phyloP scores from a whole-genome alignment of 2,888 invertebrate genomes.

The Trichopoda pennipes region DNA sequence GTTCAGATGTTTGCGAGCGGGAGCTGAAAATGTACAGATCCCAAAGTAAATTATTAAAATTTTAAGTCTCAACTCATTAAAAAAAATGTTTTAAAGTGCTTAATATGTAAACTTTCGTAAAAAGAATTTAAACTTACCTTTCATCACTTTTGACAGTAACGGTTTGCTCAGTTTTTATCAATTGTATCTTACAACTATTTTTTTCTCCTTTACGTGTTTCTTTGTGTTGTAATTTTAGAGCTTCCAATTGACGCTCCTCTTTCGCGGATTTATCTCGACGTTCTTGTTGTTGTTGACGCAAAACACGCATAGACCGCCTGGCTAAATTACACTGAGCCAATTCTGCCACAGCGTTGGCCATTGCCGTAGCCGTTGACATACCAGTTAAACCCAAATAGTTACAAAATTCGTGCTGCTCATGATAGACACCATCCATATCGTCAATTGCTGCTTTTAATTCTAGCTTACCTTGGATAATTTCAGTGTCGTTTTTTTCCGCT shows the following conservation, averaged over 20 bases:
- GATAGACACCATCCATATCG: conserved; percentile 66
- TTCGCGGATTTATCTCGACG: conserved; percentile 60
- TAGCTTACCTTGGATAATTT: not conserved
- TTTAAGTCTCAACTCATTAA: too few species aligned
- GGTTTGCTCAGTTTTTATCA: conserved; percentile 5
- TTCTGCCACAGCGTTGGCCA: conserved; percentile 76
- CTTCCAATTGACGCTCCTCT: conserved; percentile 36
- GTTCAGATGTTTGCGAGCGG: conserved; percentile 41
- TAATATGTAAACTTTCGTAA: not conserved
- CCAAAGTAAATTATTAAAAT: not conserved
- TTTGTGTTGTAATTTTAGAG: conserved; percentile 50
- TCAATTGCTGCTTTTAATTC: conserved; percentile 16
- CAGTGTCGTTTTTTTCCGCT: not conserved
- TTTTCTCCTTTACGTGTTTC: conserved; percentile 42
- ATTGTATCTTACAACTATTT: not conserved
- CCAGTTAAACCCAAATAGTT: conserved; percentile 79
- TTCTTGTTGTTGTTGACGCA: conserved; percentile 75
- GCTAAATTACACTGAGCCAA: conserved; percentile 75
- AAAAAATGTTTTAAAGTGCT: too few species aligned
- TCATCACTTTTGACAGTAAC: conserved; percentile 26
- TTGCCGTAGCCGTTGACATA: conserved; percentile 78
- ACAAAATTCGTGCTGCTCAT: conserved; percentile 80
- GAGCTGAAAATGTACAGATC: conserved; percentile 31
- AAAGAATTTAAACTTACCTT: conserved; percentile 38
- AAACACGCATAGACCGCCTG: conserved; percentile 77